These are phyloP conservation scores for Mesorhabditis sp. DNA, from an alignment of 2,888 invertebrate species.

Conservation along the genomic window DNA sequence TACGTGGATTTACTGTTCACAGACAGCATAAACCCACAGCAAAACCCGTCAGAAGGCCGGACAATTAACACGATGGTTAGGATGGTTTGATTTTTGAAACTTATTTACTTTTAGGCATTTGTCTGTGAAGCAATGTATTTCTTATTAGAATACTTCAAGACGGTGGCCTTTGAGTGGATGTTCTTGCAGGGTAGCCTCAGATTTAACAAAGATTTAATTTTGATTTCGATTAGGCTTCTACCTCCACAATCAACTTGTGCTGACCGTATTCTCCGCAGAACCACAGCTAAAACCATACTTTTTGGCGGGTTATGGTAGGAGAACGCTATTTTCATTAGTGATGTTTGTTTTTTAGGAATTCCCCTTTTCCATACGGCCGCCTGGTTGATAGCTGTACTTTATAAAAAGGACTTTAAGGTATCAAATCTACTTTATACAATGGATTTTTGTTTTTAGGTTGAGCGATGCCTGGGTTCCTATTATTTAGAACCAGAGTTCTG, in stretches of 20 bases:
- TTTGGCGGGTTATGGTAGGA: conserved; percentile 61
- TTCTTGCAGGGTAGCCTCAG: conserved; percentile 75
- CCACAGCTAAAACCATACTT: conserved; percentile 59
- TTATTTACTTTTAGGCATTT: conserved; percentile 67
- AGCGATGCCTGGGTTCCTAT: conserved; percentile 55
- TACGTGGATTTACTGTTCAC: conserved; percentile 61
- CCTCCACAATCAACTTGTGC: conserved; percentile 74
- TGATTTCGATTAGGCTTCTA: conserved; percentile 64
- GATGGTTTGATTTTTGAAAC: conserved; percentile 7
- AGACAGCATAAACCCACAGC: conserved; percentile 52
- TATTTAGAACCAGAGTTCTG: conserved; percentile 64
- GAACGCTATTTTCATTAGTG: not conserved
- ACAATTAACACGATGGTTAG: conserved; percentile 61
- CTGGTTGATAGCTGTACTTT: conserved; percentile 51
- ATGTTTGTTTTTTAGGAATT: conserved; percentile 35
- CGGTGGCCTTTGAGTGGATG: conserved; percentile 94
- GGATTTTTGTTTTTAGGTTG: conserved; percentile 9
- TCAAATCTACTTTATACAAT: not conserved
- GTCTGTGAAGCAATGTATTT: conserved; percentile 77
- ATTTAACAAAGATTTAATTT: not conserved
- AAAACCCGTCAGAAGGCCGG: conserved; percentile 50
- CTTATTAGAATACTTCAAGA: conserved; percentile 80
- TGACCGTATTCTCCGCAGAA: conserved; percentile 65
- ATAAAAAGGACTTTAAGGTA: conserved; percentile 50
- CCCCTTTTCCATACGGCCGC: conserved; percentile 52